phyloP scores from a whole-genome alignment of 2,113 vertebrate genomes.

The Alaudala cheleensis region DNA sequence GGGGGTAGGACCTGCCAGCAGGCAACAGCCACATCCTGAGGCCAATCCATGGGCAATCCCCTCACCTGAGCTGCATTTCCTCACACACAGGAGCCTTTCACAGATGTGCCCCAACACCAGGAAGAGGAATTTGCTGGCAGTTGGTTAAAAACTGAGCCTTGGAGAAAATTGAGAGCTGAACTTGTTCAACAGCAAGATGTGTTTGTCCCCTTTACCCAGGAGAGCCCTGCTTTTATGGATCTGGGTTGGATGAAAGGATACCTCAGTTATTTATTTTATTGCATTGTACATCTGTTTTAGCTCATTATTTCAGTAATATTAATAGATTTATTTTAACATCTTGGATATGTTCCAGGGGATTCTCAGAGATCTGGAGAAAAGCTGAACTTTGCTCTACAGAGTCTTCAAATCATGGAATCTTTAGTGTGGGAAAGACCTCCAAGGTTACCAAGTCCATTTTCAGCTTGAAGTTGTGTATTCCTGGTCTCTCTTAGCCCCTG shows the following conservation, averaged over 20 bases:
- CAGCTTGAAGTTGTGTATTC: neutral
- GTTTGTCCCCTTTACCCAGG: neutral
- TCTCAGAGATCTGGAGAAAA: neutral
- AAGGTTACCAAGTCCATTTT: neutral
- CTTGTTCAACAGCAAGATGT: neutral
- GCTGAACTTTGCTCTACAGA: neutral
- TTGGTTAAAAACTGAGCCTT: neutral
- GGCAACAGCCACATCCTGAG: neutral
- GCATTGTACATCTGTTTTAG: neutral
- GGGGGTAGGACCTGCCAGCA: neutral
- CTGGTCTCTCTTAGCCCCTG: neutral
- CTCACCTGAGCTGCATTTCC: neutral
- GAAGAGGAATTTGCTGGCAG: neutral
- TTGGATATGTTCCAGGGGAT: neutral
- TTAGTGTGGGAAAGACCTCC: neutral
- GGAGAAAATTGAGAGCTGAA: neutral
- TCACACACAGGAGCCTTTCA: neutral
- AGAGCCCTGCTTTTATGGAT: neutral
- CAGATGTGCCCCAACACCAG: neutral
- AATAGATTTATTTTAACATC: neutral
- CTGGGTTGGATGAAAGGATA: neutral
- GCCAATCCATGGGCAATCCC: neutral
- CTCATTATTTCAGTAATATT: too few relatives aligned
- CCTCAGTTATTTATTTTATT: neutral
- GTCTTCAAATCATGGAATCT: neutral